phyloP scores from a whole-genome alignment of 2,888 invertebrate species.

The Tenthredo scrophulariae region DNA sequence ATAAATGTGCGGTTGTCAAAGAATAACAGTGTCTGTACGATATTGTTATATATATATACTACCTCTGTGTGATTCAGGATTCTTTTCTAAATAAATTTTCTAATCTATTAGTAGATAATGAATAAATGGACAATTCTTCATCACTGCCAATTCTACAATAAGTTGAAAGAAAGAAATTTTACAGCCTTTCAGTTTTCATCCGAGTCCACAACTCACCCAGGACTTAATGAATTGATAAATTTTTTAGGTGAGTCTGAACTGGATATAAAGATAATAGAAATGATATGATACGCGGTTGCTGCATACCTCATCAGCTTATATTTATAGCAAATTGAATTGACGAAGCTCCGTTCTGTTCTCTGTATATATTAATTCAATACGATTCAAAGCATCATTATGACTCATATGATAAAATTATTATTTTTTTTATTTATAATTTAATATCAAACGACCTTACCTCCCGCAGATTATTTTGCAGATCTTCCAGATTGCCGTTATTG shows the following conservation, averaged over 20 bases:
- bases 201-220: neutral
- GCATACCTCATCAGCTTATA: neutral
- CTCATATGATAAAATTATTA: neutral
- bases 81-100: neutral
- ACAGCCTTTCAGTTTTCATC: neutral
- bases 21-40: neutral
- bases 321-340: slow-evolving; percentile 1
- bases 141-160: no score
- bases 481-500: slow-evolving; percentile 83
- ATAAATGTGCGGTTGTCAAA: neutral
- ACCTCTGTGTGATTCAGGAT: neutral
- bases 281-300: neutral
- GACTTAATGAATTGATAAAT: neutral
- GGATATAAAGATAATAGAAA: neutral
- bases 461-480: slow-evolving; percentile 82
- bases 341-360: slow-evolving; percentile 28
- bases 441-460: slow-evolving; percentile 77
- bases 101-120: no score
- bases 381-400: slow-evolving; percentile 34
- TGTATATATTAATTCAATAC: slow-evolving; percentile 7
- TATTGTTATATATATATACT: neutral
- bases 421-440: neutral
- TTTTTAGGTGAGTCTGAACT: neutral
- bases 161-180: no score
- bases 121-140: neutral